A percentile compares a stretch with the other conserved stretches of the same genome.
Evolutionary conservation across 1,140 invertebrate genomes (phyloP).

Genomic region (Cydia pomonella): DNA sequence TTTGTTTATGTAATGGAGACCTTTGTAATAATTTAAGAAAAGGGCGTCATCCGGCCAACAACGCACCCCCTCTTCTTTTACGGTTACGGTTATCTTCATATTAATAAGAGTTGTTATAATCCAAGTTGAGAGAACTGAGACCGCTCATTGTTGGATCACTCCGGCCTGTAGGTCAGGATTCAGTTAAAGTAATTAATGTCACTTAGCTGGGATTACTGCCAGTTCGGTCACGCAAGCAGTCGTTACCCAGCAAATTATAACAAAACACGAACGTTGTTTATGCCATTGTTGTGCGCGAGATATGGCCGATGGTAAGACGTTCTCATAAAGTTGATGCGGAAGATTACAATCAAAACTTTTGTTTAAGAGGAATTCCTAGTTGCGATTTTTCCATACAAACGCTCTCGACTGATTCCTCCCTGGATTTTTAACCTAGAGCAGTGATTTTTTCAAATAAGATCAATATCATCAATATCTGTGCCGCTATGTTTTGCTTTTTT

Average conservation of each 20-base stretch:
- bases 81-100: too few species aligned
- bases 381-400: too few species aligned
- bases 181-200: constrained; percentile 1
- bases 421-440: too few species aligned
- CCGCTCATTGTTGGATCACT: constrained; percentile 13
- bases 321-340: not conserved
- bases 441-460: too few species aligned
- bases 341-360: not conserved
- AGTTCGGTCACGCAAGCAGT: constrained; percentile 5
- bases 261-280: not conserved
- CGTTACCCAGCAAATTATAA: not conserved
- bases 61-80: too few species aligned
- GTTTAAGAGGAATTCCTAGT: too few species aligned
- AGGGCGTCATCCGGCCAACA: too few species aligned
- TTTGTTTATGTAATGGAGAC: too few species aligned
- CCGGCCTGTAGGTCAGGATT: constrained; percentile 6
- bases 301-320: not conserved
- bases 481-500: too few species aligned
- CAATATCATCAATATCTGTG: too few species aligned
- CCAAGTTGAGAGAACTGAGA: not conserved
- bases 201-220: constrained; percentile 8
- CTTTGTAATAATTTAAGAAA: too few species aligned
- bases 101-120: not conserved
- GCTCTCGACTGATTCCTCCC: too few species aligned
- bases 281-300: not conserved